A percentile compares a stretch with the other conserved stretches of the same genome.
phyloP scores from a whole-genome alignment of 2,888 invertebrate genomes.

The Linyphia triangularis region DNA sequence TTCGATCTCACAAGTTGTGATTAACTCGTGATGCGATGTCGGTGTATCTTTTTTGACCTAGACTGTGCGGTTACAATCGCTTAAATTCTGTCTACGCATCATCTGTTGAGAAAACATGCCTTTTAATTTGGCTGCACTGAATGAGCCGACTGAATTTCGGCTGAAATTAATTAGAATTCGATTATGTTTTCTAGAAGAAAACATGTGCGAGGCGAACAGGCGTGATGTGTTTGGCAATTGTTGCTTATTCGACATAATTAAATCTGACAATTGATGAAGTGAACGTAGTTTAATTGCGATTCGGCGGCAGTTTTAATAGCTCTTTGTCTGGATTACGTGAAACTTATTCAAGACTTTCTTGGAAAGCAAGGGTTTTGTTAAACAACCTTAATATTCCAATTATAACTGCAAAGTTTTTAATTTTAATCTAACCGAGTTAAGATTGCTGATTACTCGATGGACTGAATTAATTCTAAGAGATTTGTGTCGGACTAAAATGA shows the following conservation, averaged over 20 bases:
- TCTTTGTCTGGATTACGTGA: too few species aligned
- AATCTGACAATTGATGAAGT: background rate
- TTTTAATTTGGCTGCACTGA: background rate
- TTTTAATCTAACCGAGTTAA: too few species aligned
- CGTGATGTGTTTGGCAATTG: background rate
- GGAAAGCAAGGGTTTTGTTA: too few species aligned
- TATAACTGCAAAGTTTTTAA: too few species aligned
- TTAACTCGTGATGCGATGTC: background rate
- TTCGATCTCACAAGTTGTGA: slow-evolving; percentile 36
- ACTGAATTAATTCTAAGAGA: too few species aligned
- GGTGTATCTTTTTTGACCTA: background rate
- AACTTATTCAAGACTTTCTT: too few species aligned
- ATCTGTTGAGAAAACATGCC: background rate
- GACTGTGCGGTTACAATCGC: background rate
- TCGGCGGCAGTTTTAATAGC: background rate
- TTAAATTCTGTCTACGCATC: background rate
- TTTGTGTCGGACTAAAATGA: too few species aligned
- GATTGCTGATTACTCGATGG: too few species aligned
- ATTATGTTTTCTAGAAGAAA: background rate
- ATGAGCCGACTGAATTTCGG: background rate
- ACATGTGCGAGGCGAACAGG: background rate
- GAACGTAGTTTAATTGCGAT: background rate
- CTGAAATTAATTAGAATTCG: background rate
- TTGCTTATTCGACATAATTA: background rate
- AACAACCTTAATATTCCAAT: too few species aligned